These are phyloP conservation scores for Ricordea florida DNA, from an alignment of 92 coral and sea anemone genomes.

Conservation along the genomic window DNA sequence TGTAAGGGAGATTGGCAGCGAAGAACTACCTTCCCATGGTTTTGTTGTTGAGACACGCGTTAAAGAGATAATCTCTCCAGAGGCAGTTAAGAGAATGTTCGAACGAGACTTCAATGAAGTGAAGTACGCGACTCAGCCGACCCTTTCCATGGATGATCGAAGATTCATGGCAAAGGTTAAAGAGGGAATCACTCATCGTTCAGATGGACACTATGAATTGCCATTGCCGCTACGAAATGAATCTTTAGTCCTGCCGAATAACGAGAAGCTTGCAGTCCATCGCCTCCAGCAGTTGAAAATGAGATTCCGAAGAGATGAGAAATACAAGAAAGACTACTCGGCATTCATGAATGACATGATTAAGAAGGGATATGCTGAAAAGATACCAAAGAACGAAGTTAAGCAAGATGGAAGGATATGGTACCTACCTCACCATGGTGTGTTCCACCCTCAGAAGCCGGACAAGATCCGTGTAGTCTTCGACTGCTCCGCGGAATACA, in stretches of 20 bases:
- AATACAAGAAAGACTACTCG: slow-evolving; percentile 41
- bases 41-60: slow-evolving; percentile 45
- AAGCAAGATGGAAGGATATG: slow-evolving; percentile 25
- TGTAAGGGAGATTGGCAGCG: slow-evolving; percentile 43
- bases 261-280: slow-evolving; percentile 36
- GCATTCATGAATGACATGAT: slow-evolving; percentile 42
- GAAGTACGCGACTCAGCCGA: slow-evolving; percentile 20
- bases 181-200: slow-evolving; percentile 14
- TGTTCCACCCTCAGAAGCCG: slow-evolving; percentile 30
- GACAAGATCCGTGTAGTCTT: no score
- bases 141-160: slow-evolving; percentile 51
- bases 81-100: slow-evolving; percentile 60
- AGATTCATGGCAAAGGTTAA: slow-evolving; percentile 35
- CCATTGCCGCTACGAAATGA: slow-evolving; percentile 35
- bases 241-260: slow-evolving; percentile 32
- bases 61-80: slow-evolving; percentile 55
- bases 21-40: slow-evolving; percentile 31
- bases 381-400: slow-evolving; percentile 16
- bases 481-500: no score
- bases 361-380: slow-evolving; percentile 45
- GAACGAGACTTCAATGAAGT: slow-evolving; percentile 55
- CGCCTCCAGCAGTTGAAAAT: slow-evolving; percentile 49
- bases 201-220: slow-evolving; percentile 36
- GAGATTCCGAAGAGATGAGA: slow-evolving; percentile 23
- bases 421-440: slow-evolving; percentile 58